A percentile compares a stretch with the other conserved stretches of the same genome.
These are phyloP conservation scores for Rhagologus leucostigma DNA, from an alignment of 2,113 vertebrate genomes.

Conservation along the genomic window DNA sequence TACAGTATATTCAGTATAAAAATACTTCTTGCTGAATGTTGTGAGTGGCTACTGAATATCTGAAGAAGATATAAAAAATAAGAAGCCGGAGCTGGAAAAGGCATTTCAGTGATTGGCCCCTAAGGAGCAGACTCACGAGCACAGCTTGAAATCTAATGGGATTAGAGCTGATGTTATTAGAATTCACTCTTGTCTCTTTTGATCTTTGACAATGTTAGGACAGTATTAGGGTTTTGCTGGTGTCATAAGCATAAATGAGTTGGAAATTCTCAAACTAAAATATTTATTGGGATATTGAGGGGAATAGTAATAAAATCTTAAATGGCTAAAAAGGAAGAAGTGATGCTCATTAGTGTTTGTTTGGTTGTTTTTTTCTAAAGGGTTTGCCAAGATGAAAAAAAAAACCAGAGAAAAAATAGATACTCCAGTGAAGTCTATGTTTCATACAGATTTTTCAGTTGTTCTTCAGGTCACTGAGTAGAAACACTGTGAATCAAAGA, in stretches of 20 bases:
- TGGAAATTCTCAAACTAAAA: not conserved
- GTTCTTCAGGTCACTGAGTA: not conserved
- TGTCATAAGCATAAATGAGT: not conserved
- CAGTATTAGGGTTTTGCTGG: not conserved
- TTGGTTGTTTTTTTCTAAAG: not conserved
- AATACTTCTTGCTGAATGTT: not conserved
- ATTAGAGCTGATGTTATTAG: not conserved
- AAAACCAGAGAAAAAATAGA: accelerated
- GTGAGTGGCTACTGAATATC: not conserved
- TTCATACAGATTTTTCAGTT: not conserved
- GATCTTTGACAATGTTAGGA: not conserved
- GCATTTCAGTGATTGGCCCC: not conserved
- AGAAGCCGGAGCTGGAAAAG: not conserved
- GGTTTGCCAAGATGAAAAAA: not conserved
- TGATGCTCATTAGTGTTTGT: not conserved
- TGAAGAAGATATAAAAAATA: not conserved
- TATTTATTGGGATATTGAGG: not conserved
- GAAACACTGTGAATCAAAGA: not conserved
- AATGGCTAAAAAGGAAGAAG: not conserved
- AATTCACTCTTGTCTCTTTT: not conserved
- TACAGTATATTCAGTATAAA: not conserved
- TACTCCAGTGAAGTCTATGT: not conserved
- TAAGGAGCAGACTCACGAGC: not conserved
- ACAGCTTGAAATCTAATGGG: conserved; percentile 6
- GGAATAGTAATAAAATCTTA: not conserved